Base-by-base conservation (phyloP, 37 sponge, comb jelly and placozoan genomes). In the Agelas oroides region DNA sequence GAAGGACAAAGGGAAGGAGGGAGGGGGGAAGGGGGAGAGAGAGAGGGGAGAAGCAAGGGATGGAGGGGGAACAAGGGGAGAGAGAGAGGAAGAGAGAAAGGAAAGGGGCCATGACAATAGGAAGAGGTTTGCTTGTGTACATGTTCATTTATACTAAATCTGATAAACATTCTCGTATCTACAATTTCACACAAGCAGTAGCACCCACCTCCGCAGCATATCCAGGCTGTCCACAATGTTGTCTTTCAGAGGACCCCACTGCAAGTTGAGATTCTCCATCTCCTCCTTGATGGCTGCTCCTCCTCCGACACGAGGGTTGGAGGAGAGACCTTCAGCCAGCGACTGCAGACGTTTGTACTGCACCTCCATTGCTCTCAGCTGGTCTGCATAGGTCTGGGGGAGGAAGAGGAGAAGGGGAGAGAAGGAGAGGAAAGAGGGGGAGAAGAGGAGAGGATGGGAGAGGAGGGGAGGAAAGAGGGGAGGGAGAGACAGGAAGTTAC, bases 201-300 rank as follows among this genome's bases (percentile, higher is more conserved):
- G n/a, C n/a, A n/a, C 46, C 6, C 46, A 46, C 46, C 46, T 46
- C 8, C 46, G 3, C 46, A 46, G 46, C 46, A 46, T 46, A 8
- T 46, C 46, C 3, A 46, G 46, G 8, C 40, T 58, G 66, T 66
- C 85, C 35, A 53, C 28, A 40, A 85, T 37, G 59, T 76, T 75
- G 68, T 85, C 85, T 35, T 56, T 85, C 40, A 85, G 39, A 67
- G 59, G 76, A 8, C 41, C 69, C 76, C 76, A 85, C 59, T 67
- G 36, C 30, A 37, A 24, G 20, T 35, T 21, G 30, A 85, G 76
- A 0, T 33, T 59, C 59, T 56, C 57, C 39, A 68, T 18, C 59
- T 85, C 85, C 67, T 35, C 38, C 13, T 19, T 1, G 38, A 85
- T 75, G 30, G 41, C 59, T 12, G 31, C 67, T 31, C 69, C 21